Percentiles rank a stretch among this genome's conserved stretches.
Conservation (phyloP, 1,140 invertebrate genomes). For the Papilio machaon region DNA sequence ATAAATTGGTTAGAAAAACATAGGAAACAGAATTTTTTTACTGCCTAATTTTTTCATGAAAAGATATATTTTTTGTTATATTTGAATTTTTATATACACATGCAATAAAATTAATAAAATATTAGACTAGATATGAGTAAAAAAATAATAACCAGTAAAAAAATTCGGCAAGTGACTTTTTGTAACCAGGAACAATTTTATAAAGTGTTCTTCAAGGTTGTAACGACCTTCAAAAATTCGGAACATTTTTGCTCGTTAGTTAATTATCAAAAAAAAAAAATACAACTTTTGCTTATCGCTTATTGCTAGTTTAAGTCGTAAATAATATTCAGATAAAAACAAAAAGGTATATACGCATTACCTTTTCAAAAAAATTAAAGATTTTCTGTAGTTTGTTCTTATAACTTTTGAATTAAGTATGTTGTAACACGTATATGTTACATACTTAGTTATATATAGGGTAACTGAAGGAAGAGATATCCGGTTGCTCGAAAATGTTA, state of each 20-base stretch:
- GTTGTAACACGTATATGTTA: background rate
- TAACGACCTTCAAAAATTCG: background rate
- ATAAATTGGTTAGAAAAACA: too few species aligned
- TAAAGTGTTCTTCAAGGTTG: background rate
- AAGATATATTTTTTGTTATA: too few species aligned
- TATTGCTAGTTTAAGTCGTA: background rate
- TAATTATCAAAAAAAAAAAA: background rate
- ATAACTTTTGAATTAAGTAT: background rate
- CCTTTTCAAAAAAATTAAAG: background rate
- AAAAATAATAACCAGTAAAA: background rate
- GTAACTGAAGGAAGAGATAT: slow-evolving; percentile 32
- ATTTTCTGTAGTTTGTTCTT: background rate
- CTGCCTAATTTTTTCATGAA: too few species aligned
- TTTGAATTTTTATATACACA: too few species aligned
- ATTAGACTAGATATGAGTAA: background rate
- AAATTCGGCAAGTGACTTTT: background rate
- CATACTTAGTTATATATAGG: background rate
- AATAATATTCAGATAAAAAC: background rate
- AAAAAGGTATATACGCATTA: background rate
- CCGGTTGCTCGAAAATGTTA: slow-evolving; percentile 36
- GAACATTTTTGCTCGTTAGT: background rate
- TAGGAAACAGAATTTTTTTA: too few species aligned
- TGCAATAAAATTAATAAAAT: too few species aligned
- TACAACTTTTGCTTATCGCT: slow-evolving; percentile 2
- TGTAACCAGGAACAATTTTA: background rate